Evolutionary conservation across 2,113 vertebrate species (phyloP).

Genomic region (Procapra przewalskii): DNA sequence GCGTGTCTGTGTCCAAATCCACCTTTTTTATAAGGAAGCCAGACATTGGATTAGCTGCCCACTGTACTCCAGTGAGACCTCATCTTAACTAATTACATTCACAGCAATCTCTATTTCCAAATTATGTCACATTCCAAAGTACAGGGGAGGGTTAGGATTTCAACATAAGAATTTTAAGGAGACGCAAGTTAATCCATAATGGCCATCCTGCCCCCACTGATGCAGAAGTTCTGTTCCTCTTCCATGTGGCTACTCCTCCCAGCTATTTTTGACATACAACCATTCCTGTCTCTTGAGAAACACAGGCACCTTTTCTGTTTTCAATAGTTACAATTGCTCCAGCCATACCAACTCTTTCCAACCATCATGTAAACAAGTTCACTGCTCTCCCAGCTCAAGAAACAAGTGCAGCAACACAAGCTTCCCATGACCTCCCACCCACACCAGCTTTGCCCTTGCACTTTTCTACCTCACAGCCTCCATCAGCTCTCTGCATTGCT

Average conservation of each 20-base stretch:
- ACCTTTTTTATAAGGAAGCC: not conserved
- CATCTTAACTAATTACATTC: not conserved
- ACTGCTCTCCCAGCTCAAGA: not conserved
- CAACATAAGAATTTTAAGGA: not conserved
- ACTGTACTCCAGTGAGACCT: not conserved
- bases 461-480: not conserved
- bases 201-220: not conserved
- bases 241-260: not conserved
- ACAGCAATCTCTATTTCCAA: not conserved
- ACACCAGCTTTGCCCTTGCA: rapidly evolving
- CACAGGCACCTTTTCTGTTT: not conserved
- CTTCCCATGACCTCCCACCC: rapidly evolving
- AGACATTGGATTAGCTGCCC: not conserved
- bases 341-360: not conserved
- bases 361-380: not conserved
- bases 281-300: not conserved
- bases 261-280: no score
- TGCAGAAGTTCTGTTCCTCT: not conserved
- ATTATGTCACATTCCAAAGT: not conserved
- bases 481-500: not conserved
- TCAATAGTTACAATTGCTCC: not conserved
- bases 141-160: not conserved
- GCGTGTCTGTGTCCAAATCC: not conserved
- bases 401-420: not conserved
- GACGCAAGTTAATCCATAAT: not conserved